Percentiles rank a stretch among this genome's conserved stretches.
Evolutionary conservation across 2,113 vertebrate species (phyloP).

Genomic region (Numenius arquata): DNA sequence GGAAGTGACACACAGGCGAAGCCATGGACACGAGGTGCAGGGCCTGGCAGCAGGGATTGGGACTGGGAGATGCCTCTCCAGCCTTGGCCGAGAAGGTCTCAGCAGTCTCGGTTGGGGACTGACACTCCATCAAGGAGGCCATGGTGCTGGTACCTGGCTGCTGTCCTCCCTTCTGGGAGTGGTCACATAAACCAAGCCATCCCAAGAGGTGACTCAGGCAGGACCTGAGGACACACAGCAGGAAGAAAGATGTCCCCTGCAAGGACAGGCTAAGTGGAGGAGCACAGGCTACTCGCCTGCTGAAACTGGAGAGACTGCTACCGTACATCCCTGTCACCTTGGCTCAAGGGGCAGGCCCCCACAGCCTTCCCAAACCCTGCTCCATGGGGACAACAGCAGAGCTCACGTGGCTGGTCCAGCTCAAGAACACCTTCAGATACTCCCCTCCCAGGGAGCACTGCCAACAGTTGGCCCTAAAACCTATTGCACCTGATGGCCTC

Average conservation of each 20-base stretch:
- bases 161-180: neutral
- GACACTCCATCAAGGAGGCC: neutral
- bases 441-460: neutral
- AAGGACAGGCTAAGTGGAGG: neutral
- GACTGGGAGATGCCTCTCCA: neutral
- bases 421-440: neutral
- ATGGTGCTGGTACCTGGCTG: neutral
- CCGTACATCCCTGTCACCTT: neutral
- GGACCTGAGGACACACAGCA: neutral
- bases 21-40: neutral
- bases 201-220: neutral
- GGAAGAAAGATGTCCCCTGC: neutral
- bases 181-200: neutral
- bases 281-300: neutral
- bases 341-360: neutral
- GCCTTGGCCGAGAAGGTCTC: neutral
- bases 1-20: slow-evolving; percentile 7
- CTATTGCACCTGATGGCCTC: neutral
- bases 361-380: neutral
- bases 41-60: neutral
- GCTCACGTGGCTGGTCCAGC: accelerated
- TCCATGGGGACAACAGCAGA: neutral
- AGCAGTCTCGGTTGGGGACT: accelerated
- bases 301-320: neutral
- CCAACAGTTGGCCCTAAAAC: neutral